phyloP scores from a whole-genome alignment of 1,140 invertebrate genomes.

The Achatina immaculata region DNA sequence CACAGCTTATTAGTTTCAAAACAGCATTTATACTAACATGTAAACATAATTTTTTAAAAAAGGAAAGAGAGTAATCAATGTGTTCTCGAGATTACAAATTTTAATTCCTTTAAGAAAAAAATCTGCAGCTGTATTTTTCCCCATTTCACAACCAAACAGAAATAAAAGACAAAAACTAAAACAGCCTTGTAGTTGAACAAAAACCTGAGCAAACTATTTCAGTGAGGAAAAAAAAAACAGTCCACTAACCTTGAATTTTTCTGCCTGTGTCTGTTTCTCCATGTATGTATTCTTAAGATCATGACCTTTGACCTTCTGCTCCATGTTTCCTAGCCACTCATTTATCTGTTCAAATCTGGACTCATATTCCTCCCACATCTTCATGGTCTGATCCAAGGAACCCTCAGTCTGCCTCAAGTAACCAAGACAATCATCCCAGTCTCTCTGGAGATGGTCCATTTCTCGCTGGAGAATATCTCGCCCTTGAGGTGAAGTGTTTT shows the following conservation, averaged over 20 bases:
- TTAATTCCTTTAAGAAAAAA: too few relatives aligned
- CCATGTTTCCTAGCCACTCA: constrained; percentile 87
- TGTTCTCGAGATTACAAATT: too few relatives aligned
- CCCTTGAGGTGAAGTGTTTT: constrained; percentile 81
- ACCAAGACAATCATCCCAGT: constrained; percentile 75
- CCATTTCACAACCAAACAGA: too few relatives aligned
- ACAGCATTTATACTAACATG: too few relatives aligned
- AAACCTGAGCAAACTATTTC: too few relatives aligned
- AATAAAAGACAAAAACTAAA: too few relatives aligned
- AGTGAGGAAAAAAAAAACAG: background rate
- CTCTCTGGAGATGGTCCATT: constrained; percentile 75
- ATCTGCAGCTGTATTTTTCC: too few relatives aligned
- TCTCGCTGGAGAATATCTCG: constrained; percentile 80
- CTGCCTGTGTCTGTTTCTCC: constrained; percentile 85
- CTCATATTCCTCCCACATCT: constrained; percentile 91
- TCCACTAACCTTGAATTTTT: constrained; percentile 76
- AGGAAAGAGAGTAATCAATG: too few relatives aligned
- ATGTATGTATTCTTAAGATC: constrained; percentile 83
- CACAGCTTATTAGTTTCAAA: too few relatives aligned
- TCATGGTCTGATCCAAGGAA: constrained; percentile 79
- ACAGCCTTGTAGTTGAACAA: too few relatives aligned
- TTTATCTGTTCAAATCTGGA: constrained; percentile 82
- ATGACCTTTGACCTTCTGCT: constrained; percentile 87
- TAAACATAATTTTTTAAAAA: too few relatives aligned
- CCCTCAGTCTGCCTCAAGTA: constrained; percentile 65